Base-by-base conservation (phyloP, 2,888 invertebrate genomes). In the Lordiphosa fenestrarum region DNA sequence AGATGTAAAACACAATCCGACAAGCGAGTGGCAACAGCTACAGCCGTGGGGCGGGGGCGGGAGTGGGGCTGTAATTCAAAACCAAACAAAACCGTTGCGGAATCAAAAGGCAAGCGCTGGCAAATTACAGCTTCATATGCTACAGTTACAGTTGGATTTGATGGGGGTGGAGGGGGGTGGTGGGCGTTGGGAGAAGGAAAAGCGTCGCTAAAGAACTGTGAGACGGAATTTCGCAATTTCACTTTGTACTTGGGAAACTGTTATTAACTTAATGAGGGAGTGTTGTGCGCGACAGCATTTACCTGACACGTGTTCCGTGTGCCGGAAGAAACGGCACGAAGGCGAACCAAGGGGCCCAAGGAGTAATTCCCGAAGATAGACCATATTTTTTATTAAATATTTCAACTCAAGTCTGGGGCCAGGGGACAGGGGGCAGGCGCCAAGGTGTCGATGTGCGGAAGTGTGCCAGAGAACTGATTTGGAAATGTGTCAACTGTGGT, bases 221-320 rank as follows among this genome's bases (percentile, higher is more conserved):
- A 63, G 75, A 66, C 86, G 76, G 81, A 85, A 84, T 80, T 85
- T 71, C 58, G 54, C 73, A 64, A 80, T 83, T 82, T 83, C 67
- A 71, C 85, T 86, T 86, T 85, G 86, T 84, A 66, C 84, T 80
- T 69, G 53, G 66, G 54, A 76, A 75, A 71, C 86, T 82, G 73
- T 84, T 75, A 84, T 84, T 84, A 84, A 85, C 68, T 71, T 84
- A 84, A 84, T 85, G 86, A 84, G 84, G 80, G 86, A 72, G 86
- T 84, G 62, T 63, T 72, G 83, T 51, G 50, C 53, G 54, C 65
- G 64, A 55, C 35, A 51, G 44, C 66, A 76, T 76, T 73, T 59
- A 85, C 85, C 84, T 81, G 81, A 83, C 81, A 81, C 86, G 85
- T 84, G 84, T 70, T 75, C 64, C 62, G 49, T 21, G 36, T 47